These are phyloP conservation scores for Stichodactyla mertensii DNA, from an alignment of 64 coral and sea anemone species.

Conservation along the genomic window DNA sequence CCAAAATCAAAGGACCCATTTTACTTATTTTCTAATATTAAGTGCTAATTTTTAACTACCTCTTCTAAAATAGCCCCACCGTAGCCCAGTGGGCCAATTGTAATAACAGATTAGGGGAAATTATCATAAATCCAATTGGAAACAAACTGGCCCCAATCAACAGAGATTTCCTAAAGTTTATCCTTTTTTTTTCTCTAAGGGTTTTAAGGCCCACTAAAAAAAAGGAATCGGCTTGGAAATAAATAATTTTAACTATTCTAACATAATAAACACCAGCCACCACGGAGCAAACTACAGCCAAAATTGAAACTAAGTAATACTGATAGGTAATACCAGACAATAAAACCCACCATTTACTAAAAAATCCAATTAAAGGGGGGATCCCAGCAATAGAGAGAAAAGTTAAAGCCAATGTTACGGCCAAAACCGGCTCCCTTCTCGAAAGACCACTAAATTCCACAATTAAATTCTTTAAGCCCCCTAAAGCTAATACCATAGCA, in stretches of 20 bases:
- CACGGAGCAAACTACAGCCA: conserved; percentile 53
- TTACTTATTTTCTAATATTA: conserved; percentile 1
- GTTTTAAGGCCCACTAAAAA: conserved; percentile 42
- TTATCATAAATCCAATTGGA: conserved; percentile 48
- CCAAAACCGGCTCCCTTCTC: conserved; percentile 44
- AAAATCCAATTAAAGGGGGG: conserved; percentile 61
- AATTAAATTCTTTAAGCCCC: conserved; percentile 38
- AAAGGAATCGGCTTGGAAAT: conserved; percentile 44
- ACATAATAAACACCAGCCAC: conserved; percentile 66
- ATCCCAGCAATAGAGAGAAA: conserved; percentile 58
- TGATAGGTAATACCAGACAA: conserved; percentile 40
- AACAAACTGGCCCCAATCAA: conserved; percentile 51
- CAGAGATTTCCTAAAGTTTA: conserved; percentile 52
- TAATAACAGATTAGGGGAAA: conserved; percentile 39
- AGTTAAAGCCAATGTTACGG: conserved; percentile 55
- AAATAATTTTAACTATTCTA: conserved; percentile 74
- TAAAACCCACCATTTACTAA: conserved; percentile 56
- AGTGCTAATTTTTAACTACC: too few relatives aligned
- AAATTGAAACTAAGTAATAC: conserved; percentile 54
- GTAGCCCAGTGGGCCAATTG: conserved; percentile 50
- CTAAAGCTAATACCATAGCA: conserved; percentile 45
- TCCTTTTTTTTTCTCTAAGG: conserved; percentile 40
- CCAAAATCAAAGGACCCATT: conserved; percentile 64
- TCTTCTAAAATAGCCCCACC: conserved; percentile 42
- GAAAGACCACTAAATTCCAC: conserved; percentile 62